A percentile compares a stretch with the other conserved stretches of the same genome.
Evolutionary conservation across 2,797 vertebrate species (phyloP).

Genomic region (Anomalospiza imberbis): DNA sequence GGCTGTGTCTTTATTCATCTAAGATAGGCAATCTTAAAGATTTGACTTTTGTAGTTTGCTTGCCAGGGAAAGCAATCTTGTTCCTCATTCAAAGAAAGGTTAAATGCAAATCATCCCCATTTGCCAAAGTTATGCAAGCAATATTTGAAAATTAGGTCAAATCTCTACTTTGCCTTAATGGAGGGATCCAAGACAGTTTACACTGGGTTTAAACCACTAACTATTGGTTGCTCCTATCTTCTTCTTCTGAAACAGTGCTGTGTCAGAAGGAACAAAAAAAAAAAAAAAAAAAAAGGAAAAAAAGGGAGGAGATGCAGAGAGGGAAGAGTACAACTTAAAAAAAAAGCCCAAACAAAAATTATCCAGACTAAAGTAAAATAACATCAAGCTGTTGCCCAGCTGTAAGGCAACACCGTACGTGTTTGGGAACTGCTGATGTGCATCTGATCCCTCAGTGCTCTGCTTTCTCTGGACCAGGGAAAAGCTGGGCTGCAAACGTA

Average conservation of each 20-base stretch:
- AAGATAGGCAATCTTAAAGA: neutral
- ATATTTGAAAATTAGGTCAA: neutral
- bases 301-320: rapidly evolving
- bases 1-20: neutral
- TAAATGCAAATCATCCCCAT: neutral
- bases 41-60: neutral
- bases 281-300: too few relatives aligned
- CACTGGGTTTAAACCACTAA: neutral
- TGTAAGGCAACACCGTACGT: neutral
- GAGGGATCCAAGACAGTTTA: neutral
- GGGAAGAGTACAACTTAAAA: neutral
- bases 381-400: neutral
- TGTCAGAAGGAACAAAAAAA: too few relatives aligned
- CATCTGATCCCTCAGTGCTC: neutral
- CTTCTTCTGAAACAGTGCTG: neutral
- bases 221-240: neutral
- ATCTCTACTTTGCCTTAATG: neutral
- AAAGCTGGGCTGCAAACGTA: neutral
- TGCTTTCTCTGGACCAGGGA: neutral
- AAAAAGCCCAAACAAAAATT: neutral
- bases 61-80: neutral
- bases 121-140: neutral
- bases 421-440: neutral
- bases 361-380: neutral
- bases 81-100: neutral